Base-by-base conservation (phyloP, 30 jellyfish, hydroid and myxozoan genomes). In the Cassiopea andromeda region DNA sequence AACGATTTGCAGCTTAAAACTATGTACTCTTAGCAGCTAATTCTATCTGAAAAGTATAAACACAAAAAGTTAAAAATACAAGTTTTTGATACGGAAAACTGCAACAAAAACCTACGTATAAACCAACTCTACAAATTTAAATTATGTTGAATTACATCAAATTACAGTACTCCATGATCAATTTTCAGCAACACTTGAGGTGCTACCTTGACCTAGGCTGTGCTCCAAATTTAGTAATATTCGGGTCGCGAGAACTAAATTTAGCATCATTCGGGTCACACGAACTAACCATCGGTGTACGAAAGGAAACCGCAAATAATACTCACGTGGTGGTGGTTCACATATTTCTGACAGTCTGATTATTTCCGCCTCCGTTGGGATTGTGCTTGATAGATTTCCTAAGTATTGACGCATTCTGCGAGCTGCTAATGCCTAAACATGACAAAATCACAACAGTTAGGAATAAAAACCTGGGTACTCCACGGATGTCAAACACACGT, bases 321-420 rank as follows among this genome's bases (percentile, higher is more conserved):
- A 91, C 75, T n/a, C 81, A 58, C 98, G 85, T 72, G 90, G 88
- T 8, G 99, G 99, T 47, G 95, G 97, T 75, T 96, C 99, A 70
- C 99, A 96, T 1, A 64, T 77, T 16, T 78, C 75, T 46, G 99
- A 96, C 92, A 96, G n/a, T 76, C 84, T 96, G 75, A 48, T 49
- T 17, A 96, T 60, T 60, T 96, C 98, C 7, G 92, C 92, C 81
- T 96, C 99, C 16, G 66, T 46, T 70, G 85, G 75, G 12, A 60
- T 50, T 16, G 79, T n/a, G 19, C 44, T 79, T 49, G 98, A 75
- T 43, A 96, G 80, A 44, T 85, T 84, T 75, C 92, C 99, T 64
- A 96, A 80, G 82, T 92, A 96, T 66, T 96, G 98, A 1, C 98
- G 97, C 83, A 96, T 96, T 46, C 97, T 84, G 64, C 99, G 92